These are phyloP conservation scores for Otocyon megalotis DNA, from an alignment of 2,113 vertebrate species.

Conservation along the genomic window DNA sequence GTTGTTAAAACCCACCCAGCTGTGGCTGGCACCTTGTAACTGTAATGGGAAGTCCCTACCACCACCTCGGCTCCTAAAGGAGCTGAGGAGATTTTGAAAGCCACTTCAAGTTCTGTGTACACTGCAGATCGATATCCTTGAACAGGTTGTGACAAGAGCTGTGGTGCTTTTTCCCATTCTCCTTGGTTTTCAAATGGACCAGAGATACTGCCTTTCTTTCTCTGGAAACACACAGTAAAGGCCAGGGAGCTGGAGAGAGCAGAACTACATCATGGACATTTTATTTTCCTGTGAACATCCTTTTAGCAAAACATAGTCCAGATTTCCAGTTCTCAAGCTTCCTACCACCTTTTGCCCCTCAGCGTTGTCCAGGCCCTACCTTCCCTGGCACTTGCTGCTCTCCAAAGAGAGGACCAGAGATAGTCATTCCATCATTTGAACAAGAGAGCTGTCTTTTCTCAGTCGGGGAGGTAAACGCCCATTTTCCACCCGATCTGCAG, in stretches of 20 bases:
- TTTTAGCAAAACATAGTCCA: neutral
- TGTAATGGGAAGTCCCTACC: neutral
- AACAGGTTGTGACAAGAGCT: neutral
- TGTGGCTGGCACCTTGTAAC: neutral
- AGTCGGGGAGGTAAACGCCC: neutral
- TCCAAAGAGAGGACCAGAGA: neutral
- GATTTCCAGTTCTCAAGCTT: neutral
- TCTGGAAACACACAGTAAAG: neutral
- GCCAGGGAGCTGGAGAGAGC: neutral
- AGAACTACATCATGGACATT: neutral
- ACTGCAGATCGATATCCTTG: neutral
- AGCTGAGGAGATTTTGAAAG: neutral
- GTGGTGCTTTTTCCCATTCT: neutral
- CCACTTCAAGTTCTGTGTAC: neutral
- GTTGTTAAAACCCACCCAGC: neutral
- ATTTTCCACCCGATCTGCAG: neutral
- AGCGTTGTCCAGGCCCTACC: neutral
- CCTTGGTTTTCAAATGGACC: conserved; percentile 48
- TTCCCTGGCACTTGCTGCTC: neutral
- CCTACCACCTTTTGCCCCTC: neutral
- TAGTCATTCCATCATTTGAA: neutral
- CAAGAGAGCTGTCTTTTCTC: neutral
- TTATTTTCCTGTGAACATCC: neutral
- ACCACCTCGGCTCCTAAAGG: neutral
- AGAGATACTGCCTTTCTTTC: neutral